Percentiles rank a stretch among this genome's conserved stretches.
Conservation (phyloP, 1,140 invertebrate species). For the Neoseiulus cucumeris region DNA sequence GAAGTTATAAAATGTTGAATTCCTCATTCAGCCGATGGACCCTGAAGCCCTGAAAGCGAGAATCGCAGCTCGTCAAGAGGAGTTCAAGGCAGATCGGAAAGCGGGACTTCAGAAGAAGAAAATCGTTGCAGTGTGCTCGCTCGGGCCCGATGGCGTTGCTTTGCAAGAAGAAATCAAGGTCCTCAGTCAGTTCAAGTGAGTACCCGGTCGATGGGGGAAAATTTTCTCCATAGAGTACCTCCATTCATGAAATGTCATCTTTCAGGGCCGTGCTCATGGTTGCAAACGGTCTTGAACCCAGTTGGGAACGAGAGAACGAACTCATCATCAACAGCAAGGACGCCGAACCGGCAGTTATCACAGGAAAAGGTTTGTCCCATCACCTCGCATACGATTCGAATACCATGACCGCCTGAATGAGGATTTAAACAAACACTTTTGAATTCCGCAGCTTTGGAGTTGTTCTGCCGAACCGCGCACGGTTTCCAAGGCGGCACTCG, state of each 20-base stretch:
- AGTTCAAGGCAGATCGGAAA: neutral
- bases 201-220: neutral
- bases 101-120: constrained; percentile 2
- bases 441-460: neutral
- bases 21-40: neutral
- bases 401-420: no score
- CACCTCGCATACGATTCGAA: no score
- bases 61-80: neutral
- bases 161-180: neutral
- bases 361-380: neutral
- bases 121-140: neutral
- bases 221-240: no score
- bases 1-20: no score
- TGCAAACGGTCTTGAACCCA: neutral
- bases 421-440: no score
- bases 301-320: neutral
- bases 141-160: neutral
- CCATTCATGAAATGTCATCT: no score
- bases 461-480: neutral
- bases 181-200: constrained; percentile 1
- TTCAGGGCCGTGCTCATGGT: neutral
- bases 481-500: neutral
- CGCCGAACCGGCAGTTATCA: neutral
- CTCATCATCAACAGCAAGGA: neutral
- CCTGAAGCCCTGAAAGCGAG: neutral